Conservation (phyloP, 1,140 invertebrate species). For the Drosophila pruinosa region DNA sequence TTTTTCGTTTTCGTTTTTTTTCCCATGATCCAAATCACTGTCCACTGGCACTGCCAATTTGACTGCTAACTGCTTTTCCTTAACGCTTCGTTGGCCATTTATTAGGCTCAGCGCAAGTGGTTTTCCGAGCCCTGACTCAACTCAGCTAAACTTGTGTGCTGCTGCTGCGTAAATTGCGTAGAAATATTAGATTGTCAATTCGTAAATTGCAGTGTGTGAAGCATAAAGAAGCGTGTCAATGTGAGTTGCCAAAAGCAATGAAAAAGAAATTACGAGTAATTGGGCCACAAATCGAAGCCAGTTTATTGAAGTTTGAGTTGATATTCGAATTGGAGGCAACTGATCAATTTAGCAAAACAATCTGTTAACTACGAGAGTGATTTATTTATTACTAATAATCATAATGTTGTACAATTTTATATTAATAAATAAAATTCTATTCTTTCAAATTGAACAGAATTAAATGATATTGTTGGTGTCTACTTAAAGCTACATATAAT, state of each 20-base stretch:
- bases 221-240: constrained; percentile 65
- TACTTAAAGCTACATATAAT: no score
- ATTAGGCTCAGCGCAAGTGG: constrained; percentile 59
- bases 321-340: neutral
- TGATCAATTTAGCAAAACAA: no score
- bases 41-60: constrained; percentile 47
- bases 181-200: constrained; percentile 72
- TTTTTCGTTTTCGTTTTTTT: neutral
- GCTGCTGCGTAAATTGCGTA: constrained; percentile 61
- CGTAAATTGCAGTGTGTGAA: constrained; percentile 52
- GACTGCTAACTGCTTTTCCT: constrained; percentile 73
- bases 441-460: no score
- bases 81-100: constrained; percentile 67
- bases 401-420: no score
- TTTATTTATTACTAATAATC: no score
- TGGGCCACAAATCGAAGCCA: neutral
- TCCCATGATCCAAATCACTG: constrained; percentile 53
- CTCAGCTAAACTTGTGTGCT: neutral
- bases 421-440: no score
- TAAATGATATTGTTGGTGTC: no score
- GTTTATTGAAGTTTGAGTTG: neutral
- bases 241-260: constrained; percentile 13
- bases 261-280: constrained; percentile 2
- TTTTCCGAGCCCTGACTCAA: constrained; percentile 11
- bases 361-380: no score